phyloP scores from a whole-genome alignment of 2,888 invertebrate species.

The Pseudococcus longispinus region DNA sequence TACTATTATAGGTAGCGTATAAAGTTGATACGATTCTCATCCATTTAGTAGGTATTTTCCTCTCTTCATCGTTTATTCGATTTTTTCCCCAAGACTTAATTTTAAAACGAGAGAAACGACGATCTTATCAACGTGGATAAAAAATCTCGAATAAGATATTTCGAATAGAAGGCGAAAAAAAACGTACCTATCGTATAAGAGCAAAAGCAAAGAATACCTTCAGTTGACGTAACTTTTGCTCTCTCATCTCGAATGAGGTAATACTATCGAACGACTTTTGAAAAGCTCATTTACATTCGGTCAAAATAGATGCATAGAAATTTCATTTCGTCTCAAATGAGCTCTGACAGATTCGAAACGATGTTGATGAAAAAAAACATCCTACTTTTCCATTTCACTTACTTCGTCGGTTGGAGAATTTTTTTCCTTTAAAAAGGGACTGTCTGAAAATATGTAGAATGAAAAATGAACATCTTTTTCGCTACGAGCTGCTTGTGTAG shows the following conservation, averaged over 20 bases:
- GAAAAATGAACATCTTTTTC: background rate
- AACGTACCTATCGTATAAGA: background rate
- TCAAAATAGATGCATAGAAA: background rate
- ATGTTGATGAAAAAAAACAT: background rate
- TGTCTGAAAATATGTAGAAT: background rate
- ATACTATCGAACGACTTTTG: background rate
- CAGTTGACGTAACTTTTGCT: background rate
- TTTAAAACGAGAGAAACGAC: background rate
- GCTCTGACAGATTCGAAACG: background rate
- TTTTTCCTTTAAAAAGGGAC: background rate
- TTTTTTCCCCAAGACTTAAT: background rate
- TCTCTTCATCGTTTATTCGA: background rate
- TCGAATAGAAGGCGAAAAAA: background rate
- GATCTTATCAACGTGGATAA: background rate
- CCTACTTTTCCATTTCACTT: background rate
- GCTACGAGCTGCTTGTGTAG: background rate
- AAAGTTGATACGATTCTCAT: background rate
- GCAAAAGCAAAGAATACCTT: background rate
- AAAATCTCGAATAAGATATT: background rate
- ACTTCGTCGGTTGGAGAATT: background rate
- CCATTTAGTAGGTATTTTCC: background rate
- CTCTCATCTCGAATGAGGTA: background rate
- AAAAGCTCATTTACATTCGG: background rate
- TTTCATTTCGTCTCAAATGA: conserved; percentile 1
- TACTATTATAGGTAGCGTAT: background rate